Percentiles rank a stretch among this genome's conserved stretches.
phyloP scores from a whole-genome alignment of 2,888 invertebrate species.

The Thalpophila matura region DNA sequence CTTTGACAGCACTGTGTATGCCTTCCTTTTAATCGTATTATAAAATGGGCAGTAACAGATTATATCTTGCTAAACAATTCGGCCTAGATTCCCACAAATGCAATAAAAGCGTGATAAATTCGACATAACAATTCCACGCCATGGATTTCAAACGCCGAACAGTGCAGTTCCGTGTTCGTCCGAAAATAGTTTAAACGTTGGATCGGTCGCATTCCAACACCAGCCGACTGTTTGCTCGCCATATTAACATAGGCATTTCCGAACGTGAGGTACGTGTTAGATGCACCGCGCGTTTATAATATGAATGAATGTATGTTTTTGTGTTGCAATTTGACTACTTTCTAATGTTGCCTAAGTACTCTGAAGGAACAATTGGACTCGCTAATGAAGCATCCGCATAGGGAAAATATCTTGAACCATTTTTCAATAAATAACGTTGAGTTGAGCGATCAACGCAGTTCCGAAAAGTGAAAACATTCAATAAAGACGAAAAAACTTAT shows the following conservation, averaged over 20 bases:
- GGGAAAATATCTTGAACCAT: neutral
- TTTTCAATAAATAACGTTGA: neutral
- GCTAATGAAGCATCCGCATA: constrained; percentile 2
- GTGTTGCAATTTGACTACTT: constrained; percentile 54
- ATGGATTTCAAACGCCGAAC: constrained; percentile 63
- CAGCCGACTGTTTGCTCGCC: constrained; percentile 71
- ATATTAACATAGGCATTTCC: constrained; percentile 70
- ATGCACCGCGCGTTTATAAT: constrained; percentile 42
- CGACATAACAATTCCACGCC: constrained; percentile 64
- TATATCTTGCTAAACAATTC: constrained; percentile 45
- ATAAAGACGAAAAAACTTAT: neutral
- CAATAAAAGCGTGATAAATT: constrained; percentile 62
- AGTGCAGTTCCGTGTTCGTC: constrained; percentile 79
- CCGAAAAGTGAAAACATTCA: neutral
- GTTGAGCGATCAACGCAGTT: neutral
- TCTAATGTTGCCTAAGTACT: constrained; percentile 28
- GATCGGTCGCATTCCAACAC: constrained; percentile 77
- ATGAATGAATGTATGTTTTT: constrained; percentile 54
- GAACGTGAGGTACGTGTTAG: constrained; percentile 64
- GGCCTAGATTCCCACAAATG: constrained; percentile 54
- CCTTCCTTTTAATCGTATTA: constrained; percentile 39
- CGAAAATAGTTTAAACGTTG: constrained; percentile 79
- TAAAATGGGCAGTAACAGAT: constrained; percentile 43
- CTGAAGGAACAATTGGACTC: constrained; percentile 20
- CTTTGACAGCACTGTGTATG: constrained; percentile 17